Evolutionary conservation across 23 tunicate genomes (phyloP).

Genomic region (Pegea sp.): DNA sequence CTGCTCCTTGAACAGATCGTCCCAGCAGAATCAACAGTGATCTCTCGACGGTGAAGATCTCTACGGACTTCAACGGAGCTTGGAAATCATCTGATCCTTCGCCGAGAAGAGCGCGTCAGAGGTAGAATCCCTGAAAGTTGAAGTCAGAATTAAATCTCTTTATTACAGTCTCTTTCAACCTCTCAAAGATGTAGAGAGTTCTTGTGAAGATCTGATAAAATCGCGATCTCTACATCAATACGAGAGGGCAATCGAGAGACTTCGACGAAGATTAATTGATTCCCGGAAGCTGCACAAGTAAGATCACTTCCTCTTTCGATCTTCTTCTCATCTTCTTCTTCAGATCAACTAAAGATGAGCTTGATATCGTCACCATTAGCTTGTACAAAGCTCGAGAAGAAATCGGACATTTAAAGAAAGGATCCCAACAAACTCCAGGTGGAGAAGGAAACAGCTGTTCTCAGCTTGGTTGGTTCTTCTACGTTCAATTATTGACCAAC

Average conservation of each 20-base stretch:
- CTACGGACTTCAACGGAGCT: background rate
- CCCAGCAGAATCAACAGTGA: no score
- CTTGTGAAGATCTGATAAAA: constrained; percentile 30
- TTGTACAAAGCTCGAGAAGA: constrained; percentile 16
- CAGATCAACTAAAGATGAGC: constrained; percentile 67
- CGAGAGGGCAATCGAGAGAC: constrained; percentile 31
- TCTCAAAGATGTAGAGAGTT: constrained; percentile 8
- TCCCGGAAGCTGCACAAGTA: constrained; percentile 64
- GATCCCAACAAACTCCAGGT: no score
- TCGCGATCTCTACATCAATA: no score
- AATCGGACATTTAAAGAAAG: no score
- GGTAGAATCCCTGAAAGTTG: no score
- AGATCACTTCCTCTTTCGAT: background rate
- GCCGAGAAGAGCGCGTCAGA: no score
- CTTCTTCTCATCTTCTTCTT: background rate
- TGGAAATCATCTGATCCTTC: no score
- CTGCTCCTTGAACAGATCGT: no score
- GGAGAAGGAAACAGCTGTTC: no score
- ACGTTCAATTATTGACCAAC: no score
- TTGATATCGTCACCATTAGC: constrained; percentile 39
- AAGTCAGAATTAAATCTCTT: background rate
- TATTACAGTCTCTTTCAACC: background rate
- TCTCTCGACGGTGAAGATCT: no score
- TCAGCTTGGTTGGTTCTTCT: no score
- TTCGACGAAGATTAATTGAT: constrained; percentile 37